Conservation (phyloP, 2,113 vertebrate genomes). For the Myotis lucifugus region DNA sequence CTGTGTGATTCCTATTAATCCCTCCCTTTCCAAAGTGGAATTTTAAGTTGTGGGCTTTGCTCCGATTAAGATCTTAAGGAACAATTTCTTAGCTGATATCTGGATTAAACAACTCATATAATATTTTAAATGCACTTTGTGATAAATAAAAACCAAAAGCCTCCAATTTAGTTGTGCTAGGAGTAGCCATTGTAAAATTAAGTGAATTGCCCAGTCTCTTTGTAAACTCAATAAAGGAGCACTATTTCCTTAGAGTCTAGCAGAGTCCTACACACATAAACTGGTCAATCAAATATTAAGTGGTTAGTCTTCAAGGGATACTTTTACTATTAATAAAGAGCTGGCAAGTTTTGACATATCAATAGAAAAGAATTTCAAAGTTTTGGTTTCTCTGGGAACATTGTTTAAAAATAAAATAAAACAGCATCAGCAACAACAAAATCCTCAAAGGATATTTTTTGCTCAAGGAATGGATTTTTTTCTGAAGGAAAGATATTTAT, state of each 20-base stretch:
- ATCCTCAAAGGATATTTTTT: neutral
- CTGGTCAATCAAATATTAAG: slow-evolving; percentile 1
- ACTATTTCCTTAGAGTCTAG: neutral
- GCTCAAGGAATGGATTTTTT: slow-evolving; percentile 9
- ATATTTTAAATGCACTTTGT: slow-evolving; percentile 1
- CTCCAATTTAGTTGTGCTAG: neutral
- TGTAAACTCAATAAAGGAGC: neutral
- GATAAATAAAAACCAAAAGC: neutral
- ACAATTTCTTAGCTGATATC: neutral
- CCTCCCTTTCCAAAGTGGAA: neutral
- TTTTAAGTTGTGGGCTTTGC: neutral
- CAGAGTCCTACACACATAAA: neutral
- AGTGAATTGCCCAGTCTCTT: neutral
- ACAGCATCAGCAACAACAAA: neutral
- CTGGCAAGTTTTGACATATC: neutral
- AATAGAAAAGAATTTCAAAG: slow-evolving; percentile 18
- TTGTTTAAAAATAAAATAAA: slow-evolving; percentile 35
- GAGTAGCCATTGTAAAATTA: neutral
- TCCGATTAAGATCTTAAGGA: neutral
- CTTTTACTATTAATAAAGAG: slow-evolving; percentile 21
- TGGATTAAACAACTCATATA: slow-evolving; percentile 8
- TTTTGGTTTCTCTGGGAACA: neutral
- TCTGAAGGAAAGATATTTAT: slow-evolving; percentile 1
- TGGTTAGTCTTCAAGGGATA: neutral
- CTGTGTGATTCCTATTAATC: neutral